Evolutionary conservation across 2,113 vertebrate genomes (phyloP), one percentile per base, ranked within the genome.

Genomic region (western clawed frog (Xenopus tropicalis)): DNA sequence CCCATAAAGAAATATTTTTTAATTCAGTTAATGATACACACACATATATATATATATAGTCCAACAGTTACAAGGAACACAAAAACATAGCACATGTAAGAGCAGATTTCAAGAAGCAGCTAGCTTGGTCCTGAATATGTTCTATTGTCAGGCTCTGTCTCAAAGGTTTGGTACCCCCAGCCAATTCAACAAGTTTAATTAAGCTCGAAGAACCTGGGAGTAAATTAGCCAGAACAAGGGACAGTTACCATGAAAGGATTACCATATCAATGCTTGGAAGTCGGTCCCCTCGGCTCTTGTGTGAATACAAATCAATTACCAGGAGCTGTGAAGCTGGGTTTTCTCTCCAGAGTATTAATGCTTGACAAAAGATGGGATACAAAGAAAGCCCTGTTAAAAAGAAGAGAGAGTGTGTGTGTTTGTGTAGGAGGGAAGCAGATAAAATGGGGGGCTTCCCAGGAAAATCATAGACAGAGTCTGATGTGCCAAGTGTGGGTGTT

Each of bases 331-430:
- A 76, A 76, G 73, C 73, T 76, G 73, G 66, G 66, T 69, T 76
- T 76, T 76, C 72, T 76, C 73, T 76, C 73, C 73, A 76, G 73
- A 76, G 73, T 76, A 76, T 76, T 76, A 76, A 76, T 76, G 73
- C 66, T 63, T 69, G 66, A 76, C 73, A 76, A 76, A 76, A 63
- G 66, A 66, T 44, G 59, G 58, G 58, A 76, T 76, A 76, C 73
- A 76, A 76, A 76, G 73, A 76, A 20, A 63, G 73, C 66, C 73
- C 73, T 76, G 73, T 76, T 76, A 76, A 69, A 76, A 37, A 69
- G 73, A 69, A 76, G 73, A 76, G 73, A 69, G 73, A 56, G 73
- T 76, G 73, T 76, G 73, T 74, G 16, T 74, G 66, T 76, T 69
- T 76, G 48, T 62, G 22, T 9, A 54, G 44, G 48, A 22, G 59